Evolutionary conservation across 2,888 invertebrate genomes (phyloP).

Genomic region (Eucera pruinosa): DNA sequence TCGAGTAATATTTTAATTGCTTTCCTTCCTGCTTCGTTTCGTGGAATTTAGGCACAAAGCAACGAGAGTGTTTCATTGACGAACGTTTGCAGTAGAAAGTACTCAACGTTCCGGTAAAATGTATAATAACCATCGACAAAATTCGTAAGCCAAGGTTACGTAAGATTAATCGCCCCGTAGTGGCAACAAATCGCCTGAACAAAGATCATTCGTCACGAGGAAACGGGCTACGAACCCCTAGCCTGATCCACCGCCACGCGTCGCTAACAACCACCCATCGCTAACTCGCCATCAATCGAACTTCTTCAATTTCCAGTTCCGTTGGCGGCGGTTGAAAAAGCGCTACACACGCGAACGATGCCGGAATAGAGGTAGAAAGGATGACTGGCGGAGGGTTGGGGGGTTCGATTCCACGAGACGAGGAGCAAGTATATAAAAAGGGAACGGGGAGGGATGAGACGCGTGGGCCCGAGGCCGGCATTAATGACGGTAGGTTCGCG

Average conservation of each 20-base stretch:
- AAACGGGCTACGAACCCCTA: neutral
- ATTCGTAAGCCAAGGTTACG: no score
- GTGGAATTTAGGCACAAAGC: no score
- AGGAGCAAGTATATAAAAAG: slow-evolving; percentile 30
- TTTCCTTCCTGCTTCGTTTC: no score
- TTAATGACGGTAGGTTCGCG: slow-evolving; percentile 77
- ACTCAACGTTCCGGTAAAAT: no score
- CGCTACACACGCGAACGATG: slow-evolving; percentile 31
- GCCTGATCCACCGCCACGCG: slow-evolving; percentile 38
- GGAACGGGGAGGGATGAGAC: slow-evolving; percentile 40
- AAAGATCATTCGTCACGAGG: slow-evolving; percentile 22
- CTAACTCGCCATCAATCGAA: slow-evolving; percentile 40
- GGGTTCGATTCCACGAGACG: slow-evolving; percentile 46
- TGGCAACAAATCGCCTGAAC: neutral
- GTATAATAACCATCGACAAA: no score
- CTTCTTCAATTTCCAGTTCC: slow-evolving; percentile 55
- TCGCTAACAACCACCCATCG: slow-evolving; percentile 44
- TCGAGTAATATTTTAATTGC: no score
- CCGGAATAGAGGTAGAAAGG: neutral
- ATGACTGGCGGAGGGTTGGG: slow-evolving; percentile 14
- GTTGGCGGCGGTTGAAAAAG: slow-evolving; percentile 26
- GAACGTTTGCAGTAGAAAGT: no score
- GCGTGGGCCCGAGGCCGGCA: slow-evolving; percentile 77
- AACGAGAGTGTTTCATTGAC: no score
- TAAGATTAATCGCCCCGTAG: neutral